Evolutionary conservation across 2,113 vertebrate species (phyloP), one percentile per base, ranked within the genome.

Genomic region (Picathartes gymnocephalus): DNA sequence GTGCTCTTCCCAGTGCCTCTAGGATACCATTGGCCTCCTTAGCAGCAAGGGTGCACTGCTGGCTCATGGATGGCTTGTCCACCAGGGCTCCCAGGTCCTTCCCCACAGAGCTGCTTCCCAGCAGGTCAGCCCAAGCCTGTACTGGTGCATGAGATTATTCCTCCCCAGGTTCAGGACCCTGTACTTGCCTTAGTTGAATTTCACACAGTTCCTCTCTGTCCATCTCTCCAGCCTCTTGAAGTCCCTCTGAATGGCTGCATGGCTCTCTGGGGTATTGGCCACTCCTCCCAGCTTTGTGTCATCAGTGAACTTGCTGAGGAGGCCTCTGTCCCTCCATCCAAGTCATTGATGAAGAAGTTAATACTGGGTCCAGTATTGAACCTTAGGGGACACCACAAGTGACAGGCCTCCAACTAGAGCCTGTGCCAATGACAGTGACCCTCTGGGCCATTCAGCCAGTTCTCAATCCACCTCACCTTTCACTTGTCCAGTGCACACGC

Each of bases 161-260:
- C 13, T 58, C 18, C 10, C 22, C 13, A 44, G 33, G 37, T 42
- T 56, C 58, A 73, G 77, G 8, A 66, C 37, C 10, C 15, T 17
- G 6, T 5, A 51, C 2, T 33, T 37, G 7, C 7, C 12, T 16
- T 50, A 48, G 21, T 35, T 58, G 37, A 58, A n/a, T 73, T 58
- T 28, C 33, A 50, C 15, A 37, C 10, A 28, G 33, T 48, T 79
- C 30, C 15, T 6, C 7, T 66, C 19, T 58, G 22, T 15, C 10
- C 15, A 23, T 37, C 37, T 37, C 25, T 65, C 22, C 22, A 42
- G 2, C 9, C 18, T 37, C 12, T 18, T 0, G 1, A 50, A 44
- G 31, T 64, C 14, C 27, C 15, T 20, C 58, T 73, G 68, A 51
- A 25, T 18, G 37, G 19, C 33, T 66, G 23, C 58, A 50, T 1